A percentile compares a stretch with the other conserved stretches of the same genome.
Conservation (phyloP, 2,113 vertebrate genomes). For the Bucco capensis region DNA sequence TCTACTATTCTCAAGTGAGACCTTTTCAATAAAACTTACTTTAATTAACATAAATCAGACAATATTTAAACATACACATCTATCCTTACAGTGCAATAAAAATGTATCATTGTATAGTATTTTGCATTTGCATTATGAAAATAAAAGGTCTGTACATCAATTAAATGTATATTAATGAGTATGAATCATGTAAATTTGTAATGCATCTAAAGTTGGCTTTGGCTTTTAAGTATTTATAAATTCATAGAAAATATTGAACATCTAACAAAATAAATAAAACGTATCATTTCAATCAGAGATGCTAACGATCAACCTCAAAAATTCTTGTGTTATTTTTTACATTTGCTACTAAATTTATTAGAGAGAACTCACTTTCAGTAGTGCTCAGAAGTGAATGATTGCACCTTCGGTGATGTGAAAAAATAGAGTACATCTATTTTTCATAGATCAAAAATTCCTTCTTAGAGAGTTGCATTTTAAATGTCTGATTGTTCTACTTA, state of each 20-base stretch:
- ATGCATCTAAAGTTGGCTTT: slow-evolving; percentile 86
- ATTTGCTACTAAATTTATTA: slow-evolving; percentile 72
- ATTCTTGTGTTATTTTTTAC: slow-evolving; percentile 70
- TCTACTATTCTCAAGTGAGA: slow-evolving; percentile 49
- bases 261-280: slow-evolving; percentile 90
- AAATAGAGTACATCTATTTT: slow-evolving; percentile 70
- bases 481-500: slow-evolving; percentile 45
- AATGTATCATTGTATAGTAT: slow-evolving; percentile 81
- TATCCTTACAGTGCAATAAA: slow-evolving; percentile 88
- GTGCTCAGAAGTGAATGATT: slow-evolving; percentile 69
- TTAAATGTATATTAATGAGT: slow-evolving; percentile 78
- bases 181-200: slow-evolving; percentile 79
- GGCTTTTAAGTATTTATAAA: slow-evolving; percentile 88
- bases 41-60: slow-evolving; percentile 79
- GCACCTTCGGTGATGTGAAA: slow-evolving; percentile 66
- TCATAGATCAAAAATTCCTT: slow-evolving; percentile 72
- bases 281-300: slow-evolving; percentile 82
- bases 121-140: slow-evolving; percentile 86
- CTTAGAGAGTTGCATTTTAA: slow-evolving; percentile 63
- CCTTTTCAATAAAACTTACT: slow-evolving; percentile 75
- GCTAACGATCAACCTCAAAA: slow-evolving; percentile 82
- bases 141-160: slow-evolving; percentile 84
- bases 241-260: slow-evolving; percentile 89
- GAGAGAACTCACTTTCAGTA: slow-evolving; percentile 74
- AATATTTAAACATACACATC: slow-evolving; percentile 79